These are phyloP conservation scores for Bemisia tabaci DNA, from an alignment of 1,140 invertebrate species.

Conservation along the genomic window DNA sequence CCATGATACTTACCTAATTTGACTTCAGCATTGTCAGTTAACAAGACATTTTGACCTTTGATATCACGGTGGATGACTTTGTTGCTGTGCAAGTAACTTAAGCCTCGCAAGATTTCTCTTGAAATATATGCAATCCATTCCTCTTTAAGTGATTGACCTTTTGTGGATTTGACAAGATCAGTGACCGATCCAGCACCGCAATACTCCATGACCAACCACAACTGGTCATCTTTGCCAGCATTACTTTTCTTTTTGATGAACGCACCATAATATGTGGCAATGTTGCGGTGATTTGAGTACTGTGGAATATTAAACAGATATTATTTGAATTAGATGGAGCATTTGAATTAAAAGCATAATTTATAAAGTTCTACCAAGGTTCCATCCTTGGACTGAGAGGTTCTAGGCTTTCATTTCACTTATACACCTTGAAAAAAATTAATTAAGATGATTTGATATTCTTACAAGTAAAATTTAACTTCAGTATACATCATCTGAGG, in stretches of 20 bases:
- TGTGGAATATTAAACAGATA: slow-evolving; percentile 31
- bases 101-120: slow-evolving; percentile 88
- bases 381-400: too few relatives aligned
- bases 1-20: slow-evolving; percentile 64
- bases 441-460: not conserved
- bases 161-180: slow-evolving; percentile 97
- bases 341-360: too few relatives aligned
- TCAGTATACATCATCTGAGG: too few relatives aligned
- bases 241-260: slow-evolving; percentile 95
- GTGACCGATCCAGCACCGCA: slow-evolving; percentile 98
- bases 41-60: slow-evolving; percentile 98
- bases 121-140: slow-evolving; percentile 99
- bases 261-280: slow-evolving; percentile 99
- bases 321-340: too few relatives aligned
- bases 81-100: slow-evolving; percentile 95
- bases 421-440: too few relatives aligned
- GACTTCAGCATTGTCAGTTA: slow-evolving; percentile 99
- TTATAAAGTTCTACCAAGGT: too few relatives aligned
- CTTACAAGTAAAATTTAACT: too few relatives aligned
- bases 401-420: too few relatives aligned
- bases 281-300: slow-evolving; percentile 98
- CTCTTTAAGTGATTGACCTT: slow-evolving; percentile 94
- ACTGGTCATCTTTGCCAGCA: slow-evolving; percentile 96
- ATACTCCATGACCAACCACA: slow-evolving; percentile 99
- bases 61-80: slow-evolving; percentile 99